Evolutionary conservation across 2,888 invertebrate genomes (phyloP).

Genomic region (Cryptosula pallasiana): DNA sequence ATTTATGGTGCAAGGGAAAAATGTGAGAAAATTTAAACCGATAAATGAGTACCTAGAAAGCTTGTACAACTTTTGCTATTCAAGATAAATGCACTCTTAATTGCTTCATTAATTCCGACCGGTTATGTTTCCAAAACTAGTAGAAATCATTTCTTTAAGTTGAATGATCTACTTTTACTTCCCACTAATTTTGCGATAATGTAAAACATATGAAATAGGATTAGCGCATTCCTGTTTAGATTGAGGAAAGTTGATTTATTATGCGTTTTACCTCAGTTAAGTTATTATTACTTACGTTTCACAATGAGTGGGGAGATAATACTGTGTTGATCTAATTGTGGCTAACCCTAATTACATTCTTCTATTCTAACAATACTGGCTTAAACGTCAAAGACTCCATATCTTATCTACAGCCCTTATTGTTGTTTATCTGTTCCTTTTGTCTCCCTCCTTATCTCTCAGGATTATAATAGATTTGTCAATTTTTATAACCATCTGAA

Average conservation of each 20-base stretch:
- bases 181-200: no score
- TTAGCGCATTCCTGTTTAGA: not conserved
- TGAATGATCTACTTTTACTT: not conserved
- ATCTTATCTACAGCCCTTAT: not conserved
- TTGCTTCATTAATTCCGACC: no score
- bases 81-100: no score
- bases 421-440: not conserved
- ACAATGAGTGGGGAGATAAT: not conserved
- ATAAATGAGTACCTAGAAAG: no score
- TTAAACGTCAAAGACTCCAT: not conserved
- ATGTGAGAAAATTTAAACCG: no score
- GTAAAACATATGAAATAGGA: not conserved
- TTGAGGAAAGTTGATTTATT: slow-evolving; percentile 2
- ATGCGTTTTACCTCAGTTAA: not conserved
- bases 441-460: not conserved
- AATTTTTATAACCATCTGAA: not conserved
- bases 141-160: no score
- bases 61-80: no score
- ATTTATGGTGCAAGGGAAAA: no score
- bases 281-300: not conserved
- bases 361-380: not conserved
- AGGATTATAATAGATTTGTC: not conserved
- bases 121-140: no score
- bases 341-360: not conserved
- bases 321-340: not conserved